Percentiles rank a stretch among this genome's conserved stretches.
These are phyloP conservation scores for Maconellicoccus hirsutus DNA, from an alignment of 1,140 invertebrate genomes.

Conservation along the genomic window DNA sequence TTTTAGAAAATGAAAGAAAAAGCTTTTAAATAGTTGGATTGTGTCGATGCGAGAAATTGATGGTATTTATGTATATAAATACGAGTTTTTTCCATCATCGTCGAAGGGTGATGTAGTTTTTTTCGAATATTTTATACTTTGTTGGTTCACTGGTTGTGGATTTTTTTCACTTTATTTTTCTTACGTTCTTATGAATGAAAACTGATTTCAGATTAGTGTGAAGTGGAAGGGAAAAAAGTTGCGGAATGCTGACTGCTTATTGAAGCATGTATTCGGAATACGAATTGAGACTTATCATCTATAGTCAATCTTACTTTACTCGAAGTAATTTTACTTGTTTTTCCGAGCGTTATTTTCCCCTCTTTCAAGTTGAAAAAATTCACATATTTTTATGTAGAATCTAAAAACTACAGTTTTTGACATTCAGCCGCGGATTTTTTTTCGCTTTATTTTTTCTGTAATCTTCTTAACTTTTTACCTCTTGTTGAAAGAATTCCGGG, in stretches of 20 bases:
- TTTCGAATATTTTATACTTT: neutral
- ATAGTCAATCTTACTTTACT: conserved; percentile 16
- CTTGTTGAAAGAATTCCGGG: too few species aligned
- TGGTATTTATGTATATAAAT: too few species aligned
- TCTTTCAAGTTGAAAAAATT: neutral
- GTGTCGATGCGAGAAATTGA: too few species aligned
- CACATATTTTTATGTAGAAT: neutral
- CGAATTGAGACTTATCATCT: conserved; percentile 12
- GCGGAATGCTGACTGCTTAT: neutral
- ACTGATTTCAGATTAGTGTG: neutral
- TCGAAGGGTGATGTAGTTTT: too few species aligned
- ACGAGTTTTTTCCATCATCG: too few species aligned
- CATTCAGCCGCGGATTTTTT: too few species aligned
- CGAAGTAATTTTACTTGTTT: conserved; percentile 21
- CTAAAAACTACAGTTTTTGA: too few species aligned
- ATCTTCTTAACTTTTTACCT: too few species aligned
- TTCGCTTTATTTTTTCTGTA: too few species aligned
- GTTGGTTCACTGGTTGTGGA: neutral
- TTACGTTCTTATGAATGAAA: conserved; percentile 7
- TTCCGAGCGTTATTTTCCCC: neutral
- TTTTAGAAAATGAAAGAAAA: too few species aligned
- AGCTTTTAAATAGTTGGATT: too few species aligned
- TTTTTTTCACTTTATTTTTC: neutral
- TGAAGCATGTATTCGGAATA: conserved; percentile 18
- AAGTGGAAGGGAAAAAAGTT: neutral